These are phyloP conservation scores for Timandra comae DNA, from an alignment of 2,888 invertebrate genomes.

Conservation along the genomic window DNA sequence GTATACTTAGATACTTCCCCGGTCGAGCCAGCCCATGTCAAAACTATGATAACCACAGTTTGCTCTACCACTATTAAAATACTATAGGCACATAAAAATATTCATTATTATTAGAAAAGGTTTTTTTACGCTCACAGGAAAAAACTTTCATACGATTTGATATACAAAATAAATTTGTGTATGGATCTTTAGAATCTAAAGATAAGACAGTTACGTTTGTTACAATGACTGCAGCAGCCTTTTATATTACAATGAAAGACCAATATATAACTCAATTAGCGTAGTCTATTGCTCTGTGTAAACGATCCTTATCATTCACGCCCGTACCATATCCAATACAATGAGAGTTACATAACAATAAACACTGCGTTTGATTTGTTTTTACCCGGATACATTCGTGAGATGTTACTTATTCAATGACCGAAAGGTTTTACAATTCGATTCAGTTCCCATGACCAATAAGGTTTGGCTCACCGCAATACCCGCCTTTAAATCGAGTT, in stretches of 20 bases:
- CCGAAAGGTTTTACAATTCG: conserved; percentile 12
- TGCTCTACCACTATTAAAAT: too few relatives aligned
- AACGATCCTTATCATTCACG: conserved; percentile 38
- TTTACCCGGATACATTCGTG: conserved; percentile 28
- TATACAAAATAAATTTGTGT: too few relatives aligned
- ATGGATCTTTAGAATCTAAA: too few relatives aligned
- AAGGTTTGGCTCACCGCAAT: conserved; percentile 28
- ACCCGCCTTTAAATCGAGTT: conserved; percentile 28
- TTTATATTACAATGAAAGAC: conserved; percentile 2
- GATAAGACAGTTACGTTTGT: too few relatives aligned
- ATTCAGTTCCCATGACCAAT: conserved; percentile 44
- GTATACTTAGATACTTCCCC: too few relatives aligned
- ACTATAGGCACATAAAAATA: too few relatives aligned
- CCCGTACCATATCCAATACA: conserved; percentile 33
- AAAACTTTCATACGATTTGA: too few relatives aligned
- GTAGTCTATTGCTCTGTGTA: conserved; percentile 19
- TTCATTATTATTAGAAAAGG: too few relatives aligned
- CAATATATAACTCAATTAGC: conserved; percentile 18
- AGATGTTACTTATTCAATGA: conserved; percentile 25
- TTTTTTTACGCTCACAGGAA: too few relatives aligned
- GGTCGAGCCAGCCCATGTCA: too few relatives aligned
- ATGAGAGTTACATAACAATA: conserved; percentile 32
- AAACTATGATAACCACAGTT: too few relatives aligned
- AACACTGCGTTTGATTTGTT: conserved; percentile 22
- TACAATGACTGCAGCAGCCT: too few relatives aligned